A percentile compares a stretch with the other conserved stretches of the same genome.
These are phyloP conservation scores for Acanthosepion esculentum DNA, from an alignment of 2,888 invertebrate species.

Conservation along the genomic window DNA sequence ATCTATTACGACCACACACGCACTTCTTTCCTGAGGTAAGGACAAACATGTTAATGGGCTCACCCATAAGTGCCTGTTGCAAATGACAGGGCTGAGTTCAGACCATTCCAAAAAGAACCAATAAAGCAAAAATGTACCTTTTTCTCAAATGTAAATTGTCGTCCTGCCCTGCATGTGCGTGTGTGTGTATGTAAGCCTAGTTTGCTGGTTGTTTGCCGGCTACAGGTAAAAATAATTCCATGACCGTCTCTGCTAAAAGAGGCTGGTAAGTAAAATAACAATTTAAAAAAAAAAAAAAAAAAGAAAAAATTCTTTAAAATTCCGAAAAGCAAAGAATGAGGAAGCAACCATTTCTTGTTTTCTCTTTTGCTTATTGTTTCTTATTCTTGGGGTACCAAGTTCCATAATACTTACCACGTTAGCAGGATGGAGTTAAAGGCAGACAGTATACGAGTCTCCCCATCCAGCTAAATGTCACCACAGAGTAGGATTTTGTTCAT, in stretches of 20 bases:
- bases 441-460: background rate
- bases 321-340: background rate
- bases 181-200: background rate
- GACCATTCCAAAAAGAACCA: background rate
- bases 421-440: background rate
- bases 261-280: background rate
- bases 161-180: background rate
- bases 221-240: background rate
- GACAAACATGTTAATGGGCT: background rate
- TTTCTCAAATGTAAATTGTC: background rate
- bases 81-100: background rate
- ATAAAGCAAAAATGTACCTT: background rate
- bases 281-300: background rate
- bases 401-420: background rate
- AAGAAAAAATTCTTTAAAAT: background rate
- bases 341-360: background rate
- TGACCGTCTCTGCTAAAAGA: background rate
- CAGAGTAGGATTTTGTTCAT: background rate
- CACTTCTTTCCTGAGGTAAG: background rate
- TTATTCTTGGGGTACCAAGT: background rate
- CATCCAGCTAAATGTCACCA: constrained; percentile 9
- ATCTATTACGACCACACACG: background rate
- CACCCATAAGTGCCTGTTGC: background rate
- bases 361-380: background rate
- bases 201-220: background rate